Evolutionary conservation across 1,140 invertebrate genomes (phyloP), one percentile per base, ranked within the genome.

Genomic region (Drosophila aff.): DNA sequence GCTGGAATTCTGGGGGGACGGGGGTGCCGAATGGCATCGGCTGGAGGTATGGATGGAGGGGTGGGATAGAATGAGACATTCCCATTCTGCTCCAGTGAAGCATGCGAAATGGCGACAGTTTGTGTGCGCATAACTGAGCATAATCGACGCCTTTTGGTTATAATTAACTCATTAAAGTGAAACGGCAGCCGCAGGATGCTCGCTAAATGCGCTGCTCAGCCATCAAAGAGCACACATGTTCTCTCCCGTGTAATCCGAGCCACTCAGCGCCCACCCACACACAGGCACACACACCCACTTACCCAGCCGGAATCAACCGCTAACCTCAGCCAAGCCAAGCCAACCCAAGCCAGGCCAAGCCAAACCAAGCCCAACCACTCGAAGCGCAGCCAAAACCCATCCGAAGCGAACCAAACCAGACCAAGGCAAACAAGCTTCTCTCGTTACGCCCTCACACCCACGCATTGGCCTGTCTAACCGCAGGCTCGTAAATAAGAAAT

Each of bases 111-210:
- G 84, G 85, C 85, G 87, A 90, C 85, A 90, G 86, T 89, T 90
- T 89, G 85, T 90, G 85, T 90, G 82, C 82, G 85, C 85, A 90
- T 90, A 90, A 90, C 85, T 90, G 86, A 90, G 85, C 85, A 90
- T 90, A 90, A 90, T 89, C 84, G 85, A 90, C 85, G 85, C 85
- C 85, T 90, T 90, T 90, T 89, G 85, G 85, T 90, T 90, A 90
- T 90, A 90, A 90, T 90, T 90, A 90, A 90, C 85, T 90, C 85
- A 90, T 90, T 90, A 90, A 87, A 87, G 69, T 90, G 84, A 90
- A 87, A 87, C 85, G 84, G 61, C 84, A 87, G 85, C 85, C 81
- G 85, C 84, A 87, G 78, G 84, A 90, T 81, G 82, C 71, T 81
- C 79, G 78, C 85, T 69, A 78, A 84, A 67, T 72, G 77, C 81